Percentiles rank a stretch among this genome's conserved stretches.
Evolutionary conservation across 2,113 vertebrate genomes (phyloP).

Genomic region (Sylvietta virens): DNA sequence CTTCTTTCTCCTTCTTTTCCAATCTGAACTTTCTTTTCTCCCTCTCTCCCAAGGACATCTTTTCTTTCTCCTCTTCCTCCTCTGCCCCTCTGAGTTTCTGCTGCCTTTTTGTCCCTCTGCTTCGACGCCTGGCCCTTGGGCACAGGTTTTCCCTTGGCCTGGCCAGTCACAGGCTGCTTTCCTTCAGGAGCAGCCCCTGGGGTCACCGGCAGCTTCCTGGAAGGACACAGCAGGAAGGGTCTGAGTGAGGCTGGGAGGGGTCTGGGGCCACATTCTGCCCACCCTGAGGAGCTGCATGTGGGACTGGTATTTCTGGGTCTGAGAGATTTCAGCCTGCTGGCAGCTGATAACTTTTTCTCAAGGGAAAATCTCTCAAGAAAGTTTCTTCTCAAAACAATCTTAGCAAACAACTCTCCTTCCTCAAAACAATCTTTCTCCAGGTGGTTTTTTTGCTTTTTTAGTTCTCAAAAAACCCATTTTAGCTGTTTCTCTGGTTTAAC

Average conservation of each 20-base stretch:
- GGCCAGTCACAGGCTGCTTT: background rate
- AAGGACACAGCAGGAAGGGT: background rate
- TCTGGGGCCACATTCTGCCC: background rate
- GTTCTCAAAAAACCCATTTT: no score
- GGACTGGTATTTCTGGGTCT: no score
- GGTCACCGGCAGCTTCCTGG: background rate
- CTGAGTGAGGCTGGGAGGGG: background rate
- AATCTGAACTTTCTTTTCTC: background rate
- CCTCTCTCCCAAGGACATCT: background rate
- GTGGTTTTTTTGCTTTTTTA: no score
- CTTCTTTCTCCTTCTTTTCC: background rate
- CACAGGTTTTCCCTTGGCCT: background rate
- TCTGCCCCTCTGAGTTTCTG: background rate
- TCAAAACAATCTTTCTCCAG: no score
- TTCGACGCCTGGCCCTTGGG: fast-evolving
- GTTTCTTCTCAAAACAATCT: no score
- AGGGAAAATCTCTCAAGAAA: no score
- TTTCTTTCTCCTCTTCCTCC: background rate
- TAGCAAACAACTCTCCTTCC: no score
- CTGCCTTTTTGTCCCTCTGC: background rate
- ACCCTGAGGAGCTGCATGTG: background rate
- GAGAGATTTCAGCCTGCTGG: no score
- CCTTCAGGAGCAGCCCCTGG: background rate
- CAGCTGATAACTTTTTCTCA: no score
- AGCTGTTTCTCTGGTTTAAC: no score